Percentiles rank a stretch among this genome's conserved stretches.
These are phyloP conservation scores for Drosophila leontia DNA, from an alignment of 1,140 invertebrate genomes.

Conservation along the genomic window DNA sequence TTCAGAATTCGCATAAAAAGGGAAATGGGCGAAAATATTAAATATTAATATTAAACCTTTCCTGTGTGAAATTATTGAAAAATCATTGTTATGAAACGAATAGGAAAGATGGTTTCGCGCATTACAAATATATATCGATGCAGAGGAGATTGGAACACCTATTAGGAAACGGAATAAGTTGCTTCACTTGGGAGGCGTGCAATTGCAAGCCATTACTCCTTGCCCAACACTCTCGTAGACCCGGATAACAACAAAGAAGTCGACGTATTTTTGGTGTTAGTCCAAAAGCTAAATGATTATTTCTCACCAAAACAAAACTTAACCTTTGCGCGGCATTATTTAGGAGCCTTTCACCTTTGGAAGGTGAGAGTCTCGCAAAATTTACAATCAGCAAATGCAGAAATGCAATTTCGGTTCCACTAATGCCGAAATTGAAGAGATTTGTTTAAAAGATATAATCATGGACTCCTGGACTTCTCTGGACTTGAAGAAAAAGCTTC, in stretches of 20 bases:
- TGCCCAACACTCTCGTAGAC: constrained; percentile 21
- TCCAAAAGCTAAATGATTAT: constrained; percentile 30
- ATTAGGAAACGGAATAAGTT: constrained; percentile 18
- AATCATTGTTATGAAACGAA: constrained; percentile 4
- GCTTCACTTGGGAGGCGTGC: constrained; percentile 23
- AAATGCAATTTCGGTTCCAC: constrained; percentile 30
- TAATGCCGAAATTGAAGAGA: constrained; percentile 33
- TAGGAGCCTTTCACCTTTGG: constrained; percentile 23
- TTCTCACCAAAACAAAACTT: constrained; percentile 32
- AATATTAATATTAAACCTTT: constrained; percentile 14
- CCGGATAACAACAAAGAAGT: constrained; percentile 2
- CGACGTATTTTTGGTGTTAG: constrained; percentile 25
- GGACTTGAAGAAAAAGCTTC: constrained; percentile 29
- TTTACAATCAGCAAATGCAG: constrained; percentile 22
- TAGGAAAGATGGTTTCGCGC: constrained; percentile 18
- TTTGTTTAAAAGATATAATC: constrained; percentile 37
- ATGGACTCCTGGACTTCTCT: constrained; percentile 8
- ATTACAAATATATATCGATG: constrained; percentile 28
- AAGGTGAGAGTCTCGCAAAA: constrained; percentile 30
- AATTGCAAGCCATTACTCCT: constrained; percentile 34
- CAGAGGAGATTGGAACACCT: constrained; percentile 16
- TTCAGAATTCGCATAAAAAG: constrained; percentile 2
- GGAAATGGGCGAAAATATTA: constrained; percentile 12
- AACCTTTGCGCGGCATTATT: constrained; percentile 37
- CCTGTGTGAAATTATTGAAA: constrained; percentile 11